Evolutionary conservation across 2,113 vertebrate genomes (phyloP).

Genomic region (Micromys minutus): DNA sequence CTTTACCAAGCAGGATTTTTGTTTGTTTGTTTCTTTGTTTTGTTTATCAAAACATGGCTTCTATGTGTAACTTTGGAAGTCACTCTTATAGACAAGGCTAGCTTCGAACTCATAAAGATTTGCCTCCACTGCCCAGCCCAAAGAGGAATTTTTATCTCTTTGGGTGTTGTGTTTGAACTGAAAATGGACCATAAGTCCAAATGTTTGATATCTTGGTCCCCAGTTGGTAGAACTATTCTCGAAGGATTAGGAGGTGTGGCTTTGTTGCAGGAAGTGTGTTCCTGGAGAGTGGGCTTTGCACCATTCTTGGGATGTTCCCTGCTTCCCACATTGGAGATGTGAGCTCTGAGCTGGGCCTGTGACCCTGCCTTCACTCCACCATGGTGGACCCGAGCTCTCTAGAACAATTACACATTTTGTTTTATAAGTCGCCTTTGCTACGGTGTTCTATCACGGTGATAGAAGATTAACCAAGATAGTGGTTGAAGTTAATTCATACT

Average conservation of each 20-base stretch:
- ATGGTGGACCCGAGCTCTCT: background rate
- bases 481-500: conserved; percentile 13
- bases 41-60: background rate
- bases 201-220: background rate
- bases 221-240: background rate
- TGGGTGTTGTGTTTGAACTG: background rate
- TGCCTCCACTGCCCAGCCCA: background rate
- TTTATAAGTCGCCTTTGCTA: background rate
- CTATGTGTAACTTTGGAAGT: background rate
- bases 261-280: background rate
- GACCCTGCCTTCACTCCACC: background rate
- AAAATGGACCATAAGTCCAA: background rate
- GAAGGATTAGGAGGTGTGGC: background rate
- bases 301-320: background rate
- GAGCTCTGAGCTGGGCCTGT: background rate
- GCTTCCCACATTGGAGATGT: background rate
- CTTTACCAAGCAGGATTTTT: background rate
- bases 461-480: background rate
- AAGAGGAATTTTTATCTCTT: background rate
- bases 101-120: background rate
- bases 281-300: background rate
- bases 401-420: no score
- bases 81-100: background rate
- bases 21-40: background rate
- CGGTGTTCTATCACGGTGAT: background rate